Evolutionary conservation across 2,113 vertebrate genomes (phyloP).

Genomic region (Pelusios castaneus): DNA sequence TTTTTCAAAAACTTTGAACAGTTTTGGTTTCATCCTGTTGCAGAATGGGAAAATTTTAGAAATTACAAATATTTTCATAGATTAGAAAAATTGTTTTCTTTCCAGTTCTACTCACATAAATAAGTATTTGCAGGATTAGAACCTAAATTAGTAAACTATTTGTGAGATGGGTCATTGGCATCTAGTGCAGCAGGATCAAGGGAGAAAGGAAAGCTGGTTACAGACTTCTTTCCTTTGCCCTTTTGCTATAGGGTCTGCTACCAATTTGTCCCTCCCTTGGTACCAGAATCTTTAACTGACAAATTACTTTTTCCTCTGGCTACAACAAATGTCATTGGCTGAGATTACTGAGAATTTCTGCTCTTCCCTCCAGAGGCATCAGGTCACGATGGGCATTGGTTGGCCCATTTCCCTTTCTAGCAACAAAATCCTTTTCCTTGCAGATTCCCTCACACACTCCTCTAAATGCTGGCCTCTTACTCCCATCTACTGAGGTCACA

Average conservation of each 20-base stretch:
- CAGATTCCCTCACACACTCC: not conserved
- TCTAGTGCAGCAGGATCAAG: not conserved
- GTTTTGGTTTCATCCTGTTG: not conserved
- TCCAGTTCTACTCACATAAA: not conserved
- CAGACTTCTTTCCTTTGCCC: not conserved
- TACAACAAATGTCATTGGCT: not conserved
- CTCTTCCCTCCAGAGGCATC: not conserved
- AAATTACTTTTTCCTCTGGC: not conserved
- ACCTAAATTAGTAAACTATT: not conserved
- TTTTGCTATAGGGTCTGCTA: not conserved
- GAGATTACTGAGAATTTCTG: not conserved
- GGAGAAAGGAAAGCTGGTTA: not conserved
- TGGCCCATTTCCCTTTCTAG: not conserved
- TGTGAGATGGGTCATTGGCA: not conserved
- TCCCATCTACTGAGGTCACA: not conserved
- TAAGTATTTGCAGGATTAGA: not conserved
- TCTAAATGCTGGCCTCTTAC: not conserved
- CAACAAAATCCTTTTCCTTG: not conserved
- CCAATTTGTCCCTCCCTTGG: not conserved
- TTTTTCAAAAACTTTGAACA: not conserved
- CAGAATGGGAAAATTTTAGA: not conserved
- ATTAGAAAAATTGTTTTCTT: not conserved
- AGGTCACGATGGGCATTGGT: not conserved
- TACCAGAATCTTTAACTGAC: not conserved
- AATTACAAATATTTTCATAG: not conserved